Percentiles rank a stretch among this genome's conserved stretches.
Conservation (phyloP, 2,113 vertebrate genomes). For the Trematomus loennbergii region DNA sequence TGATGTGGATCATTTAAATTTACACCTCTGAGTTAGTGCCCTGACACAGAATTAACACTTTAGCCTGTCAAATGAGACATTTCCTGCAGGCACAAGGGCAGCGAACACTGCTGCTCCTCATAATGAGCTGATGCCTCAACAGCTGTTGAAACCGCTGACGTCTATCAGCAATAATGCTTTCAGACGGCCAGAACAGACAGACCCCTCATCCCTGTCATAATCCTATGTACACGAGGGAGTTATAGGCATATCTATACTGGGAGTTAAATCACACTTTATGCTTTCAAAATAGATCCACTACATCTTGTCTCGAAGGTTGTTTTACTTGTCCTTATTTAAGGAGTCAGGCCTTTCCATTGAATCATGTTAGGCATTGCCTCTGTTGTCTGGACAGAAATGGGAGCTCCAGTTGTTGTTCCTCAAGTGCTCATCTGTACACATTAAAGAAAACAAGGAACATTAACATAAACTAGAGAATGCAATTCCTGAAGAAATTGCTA, state of each 20-base stretch:
- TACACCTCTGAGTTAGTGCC: constrained; percentile 49
- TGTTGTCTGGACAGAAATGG: not conserved
- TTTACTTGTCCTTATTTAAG: not conserved
- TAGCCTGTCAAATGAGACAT: constrained; percentile 47
- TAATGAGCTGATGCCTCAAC: constrained; percentile 51
- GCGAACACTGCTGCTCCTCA: constrained; percentile 18
- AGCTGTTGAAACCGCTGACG: constrained; percentile 55
- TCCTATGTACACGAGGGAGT: constrained; percentile 29
- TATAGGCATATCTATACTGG: constrained; percentile 43
- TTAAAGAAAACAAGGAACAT: not conserved
- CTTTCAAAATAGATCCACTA: constrained; percentile 22
- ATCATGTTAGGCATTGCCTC: not conserved
- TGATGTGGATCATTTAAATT: constrained; percentile 51
- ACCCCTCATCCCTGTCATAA: constrained; percentile 32
- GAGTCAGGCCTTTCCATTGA: not conserved
- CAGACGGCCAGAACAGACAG: constrained; percentile 50
- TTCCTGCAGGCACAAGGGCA: constrained; percentile 39
- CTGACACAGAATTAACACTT: constrained; percentile 66
- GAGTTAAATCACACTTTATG: constrained; percentile 13
- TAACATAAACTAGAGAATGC: too few species aligned
- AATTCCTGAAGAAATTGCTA: too few species aligned
- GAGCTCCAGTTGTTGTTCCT: not conserved
- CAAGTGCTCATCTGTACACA: constrained; percentile 10
- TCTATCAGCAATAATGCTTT: constrained; percentile 53
- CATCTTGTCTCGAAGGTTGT: not conserved